phyloP scores from a whole-genome alignment of 2,888 invertebrate genomes.

The Lasioglossum calceatum region DNA sequence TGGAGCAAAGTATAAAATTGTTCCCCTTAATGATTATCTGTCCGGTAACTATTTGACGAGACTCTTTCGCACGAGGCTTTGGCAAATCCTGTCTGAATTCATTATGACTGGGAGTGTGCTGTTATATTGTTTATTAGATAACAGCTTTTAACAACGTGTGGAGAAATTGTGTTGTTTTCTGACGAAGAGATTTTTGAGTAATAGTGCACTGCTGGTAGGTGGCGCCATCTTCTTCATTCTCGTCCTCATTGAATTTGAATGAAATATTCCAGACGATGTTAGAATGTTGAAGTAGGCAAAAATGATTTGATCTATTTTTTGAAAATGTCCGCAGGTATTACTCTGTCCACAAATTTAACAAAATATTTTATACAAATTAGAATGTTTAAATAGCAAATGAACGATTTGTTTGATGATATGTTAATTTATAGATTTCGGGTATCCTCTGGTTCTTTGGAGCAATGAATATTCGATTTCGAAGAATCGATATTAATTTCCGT shows the following conservation, averaged over 20 bases:
- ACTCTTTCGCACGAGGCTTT: background rate
- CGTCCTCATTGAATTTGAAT: background rate
- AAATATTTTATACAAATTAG: background rate
- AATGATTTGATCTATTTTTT: no score
- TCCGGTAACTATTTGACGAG: background rate
- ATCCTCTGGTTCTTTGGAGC: background rate
- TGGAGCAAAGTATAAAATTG: background rate
- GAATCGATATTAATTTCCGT: background rate
- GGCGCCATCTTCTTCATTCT: no score
- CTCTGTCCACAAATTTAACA: background rate
- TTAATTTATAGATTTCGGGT: background rate
- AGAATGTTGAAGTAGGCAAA: background rate
- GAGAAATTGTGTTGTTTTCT: background rate
- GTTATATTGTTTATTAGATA: background rate
- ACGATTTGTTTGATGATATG: background rate
- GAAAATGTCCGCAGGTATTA: background rate
- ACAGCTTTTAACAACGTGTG: background rate
- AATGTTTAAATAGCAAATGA: background rate
- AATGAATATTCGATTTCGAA: background rate
- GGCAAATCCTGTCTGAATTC: background rate
- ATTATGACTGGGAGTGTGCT: background rate
- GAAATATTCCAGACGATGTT: background rate
- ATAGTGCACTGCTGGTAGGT: background rate
- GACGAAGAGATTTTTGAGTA: background rate
- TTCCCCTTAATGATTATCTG: background rate